Evolutionary conservation across 2,888 invertebrate genomes (phyloP).

Genomic region (Adineta ricciae): DNA sequence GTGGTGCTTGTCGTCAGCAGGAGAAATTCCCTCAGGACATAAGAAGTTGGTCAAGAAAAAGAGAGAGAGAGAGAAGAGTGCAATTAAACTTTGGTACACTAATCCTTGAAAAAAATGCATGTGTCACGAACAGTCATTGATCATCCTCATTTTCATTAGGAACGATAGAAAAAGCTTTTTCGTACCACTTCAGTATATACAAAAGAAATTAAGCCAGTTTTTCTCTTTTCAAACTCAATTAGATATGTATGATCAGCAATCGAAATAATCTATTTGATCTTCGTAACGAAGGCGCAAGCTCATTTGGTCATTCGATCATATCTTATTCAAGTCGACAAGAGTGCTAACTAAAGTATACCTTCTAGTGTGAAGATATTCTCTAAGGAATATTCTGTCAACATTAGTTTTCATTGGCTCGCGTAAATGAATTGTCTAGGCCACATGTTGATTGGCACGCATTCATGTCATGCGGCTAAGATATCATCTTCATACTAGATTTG

Average conservation of each 20-base stretch:
- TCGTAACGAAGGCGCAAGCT: neutral
- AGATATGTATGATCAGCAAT: neutral
- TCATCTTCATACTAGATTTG: neutral
- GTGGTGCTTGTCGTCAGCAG: neutral
- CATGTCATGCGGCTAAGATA: conserved; percentile 3
- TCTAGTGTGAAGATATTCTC: neutral
- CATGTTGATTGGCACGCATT: conserved; percentile 4
- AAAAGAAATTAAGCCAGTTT: neutral
- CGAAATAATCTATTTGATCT: neutral
- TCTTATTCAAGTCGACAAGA: neutral
- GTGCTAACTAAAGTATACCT: neutral
- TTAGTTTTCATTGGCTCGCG: neutral
- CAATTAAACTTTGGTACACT: no score
- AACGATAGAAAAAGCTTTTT: no score
- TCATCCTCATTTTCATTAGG: no score
- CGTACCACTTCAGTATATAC: no score
- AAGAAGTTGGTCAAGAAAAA: neutral
- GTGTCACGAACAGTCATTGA: neutral
- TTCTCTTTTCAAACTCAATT: neutral
- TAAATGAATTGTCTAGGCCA: neutral
- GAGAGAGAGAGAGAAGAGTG: no score
- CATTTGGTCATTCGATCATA: neutral
- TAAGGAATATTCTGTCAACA: neutral
- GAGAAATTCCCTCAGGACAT: neutral
- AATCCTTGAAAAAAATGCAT: neutral